A percentile compares a stretch with the other conserved stretches of the same genome.
Conservation (phyloP, 1,140 invertebrate genomes). For the Hirudo medicinalis region DNA sequence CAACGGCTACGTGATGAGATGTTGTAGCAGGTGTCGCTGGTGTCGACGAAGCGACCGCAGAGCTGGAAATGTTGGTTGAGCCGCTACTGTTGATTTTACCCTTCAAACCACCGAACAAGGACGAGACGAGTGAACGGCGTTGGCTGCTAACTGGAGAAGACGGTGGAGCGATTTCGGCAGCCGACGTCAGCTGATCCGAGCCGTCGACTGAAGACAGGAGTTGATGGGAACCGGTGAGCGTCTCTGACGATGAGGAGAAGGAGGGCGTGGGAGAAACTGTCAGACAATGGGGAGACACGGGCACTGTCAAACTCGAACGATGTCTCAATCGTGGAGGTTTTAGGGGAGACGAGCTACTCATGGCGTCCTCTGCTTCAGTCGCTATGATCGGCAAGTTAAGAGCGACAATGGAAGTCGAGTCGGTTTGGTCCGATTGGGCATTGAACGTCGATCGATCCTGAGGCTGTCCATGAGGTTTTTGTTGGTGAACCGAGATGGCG, state of each 20-base stretch:
- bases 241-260: slow-evolving; percentile 18
- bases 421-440: too few relatives aligned
- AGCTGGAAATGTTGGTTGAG: neutral
- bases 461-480: neutral
- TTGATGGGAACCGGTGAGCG: slow-evolving; percentile 17
- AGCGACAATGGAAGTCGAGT: too few relatives aligned
- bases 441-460: neutral
- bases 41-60: neutral
- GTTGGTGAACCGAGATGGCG: too few relatives aligned
- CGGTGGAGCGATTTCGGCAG: slow-evolving; percentile 3
- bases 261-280: slow-evolving; percentile 6
- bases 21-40: neutral
- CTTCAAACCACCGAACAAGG: slow-evolving; percentile 25
- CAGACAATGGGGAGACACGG: neutral
- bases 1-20: neutral
- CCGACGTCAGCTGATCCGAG: neutral
- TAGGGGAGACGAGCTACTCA: slow-evolving; percentile 25
- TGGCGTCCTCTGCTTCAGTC: slow-evolving; percentile 25
- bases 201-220: neutral
- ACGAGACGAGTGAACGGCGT: slow-evolving; percentile 28
- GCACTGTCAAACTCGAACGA: slow-evolving; percentile 23
- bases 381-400: slow-evolving; percentile 14
- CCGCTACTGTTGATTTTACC: slow-evolving; percentile 6
- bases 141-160: slow-evolving; percentile 29
- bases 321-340: slow-evolving; percentile 19